These are phyloP conservation scores for Hemiprocne comata DNA, from an alignment of 2,113 vertebrate species.

Conservation along the genomic window DNA sequence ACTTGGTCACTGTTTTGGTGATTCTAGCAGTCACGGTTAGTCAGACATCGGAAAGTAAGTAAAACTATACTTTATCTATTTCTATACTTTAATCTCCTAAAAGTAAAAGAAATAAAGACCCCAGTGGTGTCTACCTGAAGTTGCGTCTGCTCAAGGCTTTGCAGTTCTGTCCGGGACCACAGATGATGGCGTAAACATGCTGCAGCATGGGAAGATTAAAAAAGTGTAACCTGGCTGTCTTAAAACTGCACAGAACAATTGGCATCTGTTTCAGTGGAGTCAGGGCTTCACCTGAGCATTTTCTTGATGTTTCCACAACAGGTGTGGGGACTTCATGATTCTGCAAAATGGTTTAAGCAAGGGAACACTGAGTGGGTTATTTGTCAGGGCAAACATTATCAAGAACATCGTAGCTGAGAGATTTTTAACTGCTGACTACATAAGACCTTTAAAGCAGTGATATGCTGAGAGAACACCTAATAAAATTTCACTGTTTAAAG, in stretches of 20 bases:
- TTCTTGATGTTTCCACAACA: neutral
- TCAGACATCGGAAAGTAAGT: constrained; percentile 72
- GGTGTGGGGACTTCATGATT: neutral
- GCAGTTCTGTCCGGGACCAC: neutral
- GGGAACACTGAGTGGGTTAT: neutral
- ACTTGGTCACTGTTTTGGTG: neutral
- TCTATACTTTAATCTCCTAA: neutral
- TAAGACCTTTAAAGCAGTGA: neutral
- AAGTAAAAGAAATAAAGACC: neutral
- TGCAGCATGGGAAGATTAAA: neutral
- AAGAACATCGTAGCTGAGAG: neutral
- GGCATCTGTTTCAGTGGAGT: neutral
- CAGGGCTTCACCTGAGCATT: neutral
- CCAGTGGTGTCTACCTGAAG: neutral
- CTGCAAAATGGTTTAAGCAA: neutral
- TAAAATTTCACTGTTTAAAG: neutral
- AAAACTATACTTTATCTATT: neutral
- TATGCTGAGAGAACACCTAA: neutral
- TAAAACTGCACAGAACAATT: neutral
- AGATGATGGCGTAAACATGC: neutral
- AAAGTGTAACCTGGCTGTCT: neutral
- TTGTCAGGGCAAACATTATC: neutral
- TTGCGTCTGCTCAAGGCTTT: neutral
- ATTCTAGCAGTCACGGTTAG: constrained; percentile 10
- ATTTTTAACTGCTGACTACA: neutral